Conservation (phyloP, 1,140 invertebrate species). For the Episyrphus balteatus region DNA sequence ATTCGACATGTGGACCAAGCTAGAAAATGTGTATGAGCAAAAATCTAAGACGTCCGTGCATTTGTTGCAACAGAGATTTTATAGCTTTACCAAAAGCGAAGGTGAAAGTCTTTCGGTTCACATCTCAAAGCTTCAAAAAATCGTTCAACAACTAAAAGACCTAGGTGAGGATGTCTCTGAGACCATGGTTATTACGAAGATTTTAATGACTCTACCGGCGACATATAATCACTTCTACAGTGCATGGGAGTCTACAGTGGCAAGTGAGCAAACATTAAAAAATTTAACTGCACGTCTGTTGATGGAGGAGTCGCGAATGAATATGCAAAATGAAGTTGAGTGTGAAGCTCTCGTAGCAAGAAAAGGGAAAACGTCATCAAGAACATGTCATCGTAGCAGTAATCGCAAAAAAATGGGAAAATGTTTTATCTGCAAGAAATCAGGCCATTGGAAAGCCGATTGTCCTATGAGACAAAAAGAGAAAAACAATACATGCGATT, state of each 20-base stretch:
- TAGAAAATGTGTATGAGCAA: constrained; percentile 28
- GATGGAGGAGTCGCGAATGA: constrained; percentile 12
- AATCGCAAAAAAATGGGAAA: too few species aligned
- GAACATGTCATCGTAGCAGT: too few species aligned
- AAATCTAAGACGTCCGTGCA: constrained; percentile 27
- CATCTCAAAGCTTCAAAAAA: constrained; percentile 11
- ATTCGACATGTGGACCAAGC: constrained; percentile 31
- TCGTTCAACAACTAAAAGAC: constrained; percentile 13
- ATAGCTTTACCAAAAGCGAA: constrained; percentile 11
- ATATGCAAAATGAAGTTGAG: neutral
- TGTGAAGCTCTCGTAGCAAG: too few species aligned
- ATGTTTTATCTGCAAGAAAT: too few species aligned
- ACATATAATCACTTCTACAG: constrained; percentile 15
- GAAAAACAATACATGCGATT: too few species aligned
- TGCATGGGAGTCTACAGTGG: constrained; percentile 17
- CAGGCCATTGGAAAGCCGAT: too few species aligned
- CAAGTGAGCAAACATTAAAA: constrained; percentile 11
- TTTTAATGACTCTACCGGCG: constrained; percentile 20
- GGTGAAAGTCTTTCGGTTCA: constrained; percentile 9
- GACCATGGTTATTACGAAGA: constrained; percentile 22
- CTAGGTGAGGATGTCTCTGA: constrained; percentile 15
- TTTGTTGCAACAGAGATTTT: constrained; percentile 28
- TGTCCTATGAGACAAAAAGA: too few species aligned
- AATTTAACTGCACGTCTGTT: constrained; percentile 13
- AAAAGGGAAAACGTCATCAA: too few species aligned